Base-by-base conservation (phyloP, 2,888 invertebrate species). In the Sphecodes monilicornis region DNA sequence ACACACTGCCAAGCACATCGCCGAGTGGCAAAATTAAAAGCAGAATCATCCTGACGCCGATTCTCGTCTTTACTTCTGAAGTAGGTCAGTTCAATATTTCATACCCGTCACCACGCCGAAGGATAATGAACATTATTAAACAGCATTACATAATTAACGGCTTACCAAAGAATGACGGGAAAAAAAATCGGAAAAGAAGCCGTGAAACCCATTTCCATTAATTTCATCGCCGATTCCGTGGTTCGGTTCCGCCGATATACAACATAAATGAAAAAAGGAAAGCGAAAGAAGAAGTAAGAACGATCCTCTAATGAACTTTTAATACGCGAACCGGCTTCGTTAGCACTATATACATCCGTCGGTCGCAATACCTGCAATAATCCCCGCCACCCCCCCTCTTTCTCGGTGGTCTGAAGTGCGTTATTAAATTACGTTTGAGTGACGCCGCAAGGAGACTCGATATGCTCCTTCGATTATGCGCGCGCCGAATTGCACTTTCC, bases 341-440 rank as follows among this genome's bases (percentile, higher is more conserved):
- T 66, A 66, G 66, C 36, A 22, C 66, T 66, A 66, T 66, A 66
- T 66, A 66, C 36, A 66, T 10, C 22, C 36, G 36, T 11, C 36
- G n/a, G 0, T 36, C 22, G 18, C 66, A 39, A 36, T 22, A 66
- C 4, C 22, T 36, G 36, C 32, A 36, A 66, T 66, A 36, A 66
- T 36, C 54, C n/a, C n/a, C n/a, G n/a, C n/a, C n/a, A n/a, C n/a
- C n/a, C n/a, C n/a, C n/a, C n/a, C n/a, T n/a, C 50, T 50, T 8
- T 22, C 46, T 50, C 5, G 6, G 16, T 3, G 50, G 22, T 22
- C 4, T 36, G 36, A 22, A 36, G 22, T 32, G 32, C 80, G 39
- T 78, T 70, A 70, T 60, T 77, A 57, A 70, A 77, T 77, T 80
- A 77, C 46, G 6, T 68, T 60, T 70, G 29, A 69, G 69, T 16